Evolutionary conservation across 2,113 vertebrate genomes (phyloP).

Genomic region (Heterotilapia buettikoferi): DNA sequence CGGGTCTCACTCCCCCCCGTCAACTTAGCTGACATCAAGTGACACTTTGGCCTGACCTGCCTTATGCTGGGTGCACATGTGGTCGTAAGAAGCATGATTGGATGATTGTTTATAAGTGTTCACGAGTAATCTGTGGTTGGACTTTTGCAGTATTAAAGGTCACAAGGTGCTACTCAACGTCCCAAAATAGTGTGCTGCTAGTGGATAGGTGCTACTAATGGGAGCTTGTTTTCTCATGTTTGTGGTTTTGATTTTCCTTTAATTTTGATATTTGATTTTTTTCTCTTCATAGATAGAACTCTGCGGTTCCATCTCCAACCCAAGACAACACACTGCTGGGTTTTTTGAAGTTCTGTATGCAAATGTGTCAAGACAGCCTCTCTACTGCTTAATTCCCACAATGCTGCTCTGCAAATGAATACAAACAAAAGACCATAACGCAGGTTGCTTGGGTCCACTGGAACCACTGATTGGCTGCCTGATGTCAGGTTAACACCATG

Average conservation of each 20-base stretch:
- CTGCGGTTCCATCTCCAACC: accelerated
- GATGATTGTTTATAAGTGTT: background rate
- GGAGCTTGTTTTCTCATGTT: accelerated
- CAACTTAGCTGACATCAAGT: constrained; percentile 44
- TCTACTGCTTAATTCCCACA: background rate
- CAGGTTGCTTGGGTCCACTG: background rate
- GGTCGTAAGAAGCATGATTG: background rate
- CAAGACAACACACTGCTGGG: background rate
- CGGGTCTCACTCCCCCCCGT: constrained; percentile 40
- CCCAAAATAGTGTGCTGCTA: background rate
- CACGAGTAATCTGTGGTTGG: background rate
- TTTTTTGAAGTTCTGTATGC: background rate
- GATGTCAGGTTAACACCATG: background rate
- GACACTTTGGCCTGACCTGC: constrained; percentile 50
- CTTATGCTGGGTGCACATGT: background rate
- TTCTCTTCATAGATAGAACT: background rate
- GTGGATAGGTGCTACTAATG: too few species aligned
- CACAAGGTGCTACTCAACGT: background rate
- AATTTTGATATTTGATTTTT: background rate
- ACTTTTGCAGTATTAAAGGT: background rate
- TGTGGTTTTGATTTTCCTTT: background rate
- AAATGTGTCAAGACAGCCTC: background rate
- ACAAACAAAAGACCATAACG: background rate
- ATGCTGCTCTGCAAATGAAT: background rate
- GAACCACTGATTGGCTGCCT: background rate